Evolutionary conservation across 2,888 invertebrate genomes (phyloP), one percentile per base, ranked within the genome.

Genomic region (Tetranychus truncatus): DNA sequence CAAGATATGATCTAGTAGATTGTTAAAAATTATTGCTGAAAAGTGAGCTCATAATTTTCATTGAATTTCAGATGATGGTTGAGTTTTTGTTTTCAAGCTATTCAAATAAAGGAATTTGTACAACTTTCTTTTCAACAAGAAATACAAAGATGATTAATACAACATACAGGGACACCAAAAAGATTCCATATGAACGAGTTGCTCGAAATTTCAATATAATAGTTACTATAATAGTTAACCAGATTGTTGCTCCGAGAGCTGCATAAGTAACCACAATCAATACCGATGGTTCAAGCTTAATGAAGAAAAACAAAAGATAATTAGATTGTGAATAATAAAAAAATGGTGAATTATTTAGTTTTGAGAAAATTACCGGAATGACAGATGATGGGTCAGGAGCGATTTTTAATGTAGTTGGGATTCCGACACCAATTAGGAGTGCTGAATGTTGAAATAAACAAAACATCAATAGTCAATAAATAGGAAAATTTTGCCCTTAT

Each of bases 341-440:
- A 34, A 73, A 18, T 73, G 8, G 45, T 24, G 1, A 21, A 7
- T 44, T 45, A 20, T 34, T 34, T 34, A 34, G 34, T 34, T 21
- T 5, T 34, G 34, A 34, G 15, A n/a, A 45, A n/a, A 46, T 73
- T 73, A 73, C 73, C 46, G 24, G 73, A 24, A 73, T 73, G 0
- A 55, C 20, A 9, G 65, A 20, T 24, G 45, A n/a, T 66, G 73
- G 73, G 55, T 73, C 44, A 21, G 34, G 21, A 34, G 34, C 21
- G n/a, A 73, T 8, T 66, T 65, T 73, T 20, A 73, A 55, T 15
- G 73, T 20, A 18, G 74, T 45, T 11, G 81, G 75, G 81, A 82
- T 78, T 80, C 82, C 45, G 77, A 80, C 75, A 79, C 82, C 73
- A 75, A 78, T 74, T n/a, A 78, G 77, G 11, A 78, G 72, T 73